Evolutionary conservation across 1,140 invertebrate genomes (phyloP), one percentile per base, ranked within the genome.

Genomic region (Solenopsis invicta): DNA sequence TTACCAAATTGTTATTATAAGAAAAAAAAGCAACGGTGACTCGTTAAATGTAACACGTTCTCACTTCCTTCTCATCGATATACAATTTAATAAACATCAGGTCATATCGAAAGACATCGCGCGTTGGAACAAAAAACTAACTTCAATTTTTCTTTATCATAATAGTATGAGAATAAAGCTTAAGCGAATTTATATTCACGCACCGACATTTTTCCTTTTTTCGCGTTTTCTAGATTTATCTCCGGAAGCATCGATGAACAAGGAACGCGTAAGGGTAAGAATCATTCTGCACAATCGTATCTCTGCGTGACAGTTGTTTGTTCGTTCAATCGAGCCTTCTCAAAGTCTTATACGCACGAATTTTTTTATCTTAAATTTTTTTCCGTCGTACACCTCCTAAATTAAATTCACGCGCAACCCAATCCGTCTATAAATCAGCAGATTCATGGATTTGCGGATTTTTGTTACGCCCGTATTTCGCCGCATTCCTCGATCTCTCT

Each of bases 401-500:
- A 78, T 48, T 45, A 54, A 54, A 54, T 81, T 21, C 21, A 52
- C 12, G 45, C 34, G 37, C n/a, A 21, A 37, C 10, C 29, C 29
- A 29, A 29, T 54, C 61, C 61, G 64, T 54, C 41, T 80, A 81
- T 71, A 81, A 81, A 81, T 81, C 37, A 21, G 16, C 9, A 61
- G 66, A 81, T 81, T 71, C 66, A 59, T 59, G 3, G 4, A 48
- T 77, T 66, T 10, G n/a, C 64, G 34, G n/a, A 62, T 76, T 76
- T 21, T 85, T 29, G 45, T 12, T 21, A 67, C 9, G 21, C 21
- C 1, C 24, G 61, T 41, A 37, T 41, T 29, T 52, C 6, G 50
- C 10, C 24, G n/a, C 59, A 61, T 85, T 62, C 34, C 50, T 37
- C 34, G n/a, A 12, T 48, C 10, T 16, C 16, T 48, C 41, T 12